Percentiles rank a stretch among this genome's conserved stretches.
These are phyloP conservation scores for Cephalopachus bancanus DNA, from an alignment of 2,797 vertebrate species.

Conservation along the genomic window DNA sequence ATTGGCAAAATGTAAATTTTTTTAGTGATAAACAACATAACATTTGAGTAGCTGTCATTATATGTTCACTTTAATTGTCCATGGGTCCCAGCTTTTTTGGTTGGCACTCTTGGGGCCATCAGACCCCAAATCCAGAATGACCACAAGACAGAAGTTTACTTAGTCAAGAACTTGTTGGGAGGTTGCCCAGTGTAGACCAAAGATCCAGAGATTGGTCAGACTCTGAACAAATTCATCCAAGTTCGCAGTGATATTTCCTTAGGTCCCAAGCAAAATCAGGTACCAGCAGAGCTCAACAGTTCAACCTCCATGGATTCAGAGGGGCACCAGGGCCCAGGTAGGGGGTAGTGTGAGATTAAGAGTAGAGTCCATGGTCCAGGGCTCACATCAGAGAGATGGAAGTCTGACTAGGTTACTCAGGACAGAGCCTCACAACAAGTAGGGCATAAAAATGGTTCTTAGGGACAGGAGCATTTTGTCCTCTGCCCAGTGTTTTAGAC, in stretches of 20 bases:
- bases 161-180: not conserved
- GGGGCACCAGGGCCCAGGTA: not conserved
- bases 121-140: not conserved
- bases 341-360: not conserved
- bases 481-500: not conserved
- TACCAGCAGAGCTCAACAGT: not conserved
- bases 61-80: not conserved
- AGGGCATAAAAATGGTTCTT: not conserved
- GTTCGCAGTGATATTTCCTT: not conserved
- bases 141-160: not conserved
- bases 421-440: not conserved
- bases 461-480: not conserved
- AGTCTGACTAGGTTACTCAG: not conserved
- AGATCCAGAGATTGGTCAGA: not conserved
- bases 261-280: not conserved
- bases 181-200: not conserved
- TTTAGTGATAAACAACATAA: not conserved
- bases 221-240: not conserved
- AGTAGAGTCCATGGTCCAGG: not conserved
- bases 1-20: not conserved
- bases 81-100: not conserved
- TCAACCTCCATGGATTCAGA: not conserved
- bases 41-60: not conserved
- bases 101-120: not conserved
- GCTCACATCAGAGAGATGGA: not conserved